phyloP scores from a whole-genome alignment of 2,113 vertebrate genomes.

The Anser brachyrhynchus region DNA sequence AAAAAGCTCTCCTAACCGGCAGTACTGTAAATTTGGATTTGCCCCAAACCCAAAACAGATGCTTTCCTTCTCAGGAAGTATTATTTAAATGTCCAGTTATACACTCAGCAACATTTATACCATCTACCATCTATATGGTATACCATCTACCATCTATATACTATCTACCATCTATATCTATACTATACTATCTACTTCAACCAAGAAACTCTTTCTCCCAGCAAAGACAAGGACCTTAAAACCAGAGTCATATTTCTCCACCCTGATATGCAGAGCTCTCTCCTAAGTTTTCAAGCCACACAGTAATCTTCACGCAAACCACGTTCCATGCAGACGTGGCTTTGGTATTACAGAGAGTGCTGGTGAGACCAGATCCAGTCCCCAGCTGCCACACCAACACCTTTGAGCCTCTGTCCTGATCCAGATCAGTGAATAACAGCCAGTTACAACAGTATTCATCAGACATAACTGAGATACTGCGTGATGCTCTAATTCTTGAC shows the following conservation, averaged over 20 bases:
- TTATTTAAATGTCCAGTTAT: not conserved
- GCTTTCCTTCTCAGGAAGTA: not conserved
- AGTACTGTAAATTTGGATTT: not conserved
- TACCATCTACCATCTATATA: too few species aligned
- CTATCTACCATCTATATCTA: too few species aligned
- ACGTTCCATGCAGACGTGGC: not conserved
- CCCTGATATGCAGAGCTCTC: not conserved
- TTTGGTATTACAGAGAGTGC: not conserved
- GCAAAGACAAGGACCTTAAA: not conserved
- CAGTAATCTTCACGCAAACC: not conserved
- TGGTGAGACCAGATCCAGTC: not conserved
- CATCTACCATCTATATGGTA: not conserved
- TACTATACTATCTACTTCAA: not conserved
- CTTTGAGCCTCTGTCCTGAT: not conserved
- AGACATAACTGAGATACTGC: not conserved
- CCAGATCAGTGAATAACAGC: not conserved
- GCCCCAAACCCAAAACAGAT: not conserved
- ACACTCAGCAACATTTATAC: not conserved
- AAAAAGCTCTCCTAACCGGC: not conserved
- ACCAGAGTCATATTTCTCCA: not conserved
- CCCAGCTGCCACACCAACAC: accelerated
- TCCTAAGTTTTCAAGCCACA: not conserved
- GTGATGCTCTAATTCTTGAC: not conserved
- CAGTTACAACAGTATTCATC: accelerated
- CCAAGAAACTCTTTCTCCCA: not conserved